Percentiles rank a stretch among this genome's conserved stretches.
Conservation (phyloP, 2,113 vertebrate species). For the Anser cygnoides region DNA sequence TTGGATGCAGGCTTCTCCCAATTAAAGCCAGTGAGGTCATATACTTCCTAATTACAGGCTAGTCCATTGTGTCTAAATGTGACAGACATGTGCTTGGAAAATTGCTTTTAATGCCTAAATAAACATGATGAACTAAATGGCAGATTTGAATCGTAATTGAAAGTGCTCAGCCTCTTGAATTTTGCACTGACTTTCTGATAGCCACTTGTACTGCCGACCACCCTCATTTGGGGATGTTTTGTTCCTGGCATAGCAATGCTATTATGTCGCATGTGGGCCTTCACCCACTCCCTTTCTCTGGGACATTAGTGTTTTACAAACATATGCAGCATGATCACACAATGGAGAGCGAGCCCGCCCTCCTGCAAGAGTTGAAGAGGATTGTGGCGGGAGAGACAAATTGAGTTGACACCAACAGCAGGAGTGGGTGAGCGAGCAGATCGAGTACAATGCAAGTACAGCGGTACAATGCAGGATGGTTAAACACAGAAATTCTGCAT, state of each 20-base stretch:
- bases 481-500: background rate
- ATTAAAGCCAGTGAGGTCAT: constrained; percentile 70
- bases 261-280: background rate
- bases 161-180: constrained; percentile 33
- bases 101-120: constrained; percentile 63
- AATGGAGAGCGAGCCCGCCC: background rate
- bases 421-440: accelerated
- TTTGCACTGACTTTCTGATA: background rate
- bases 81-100: constrained; percentile 66
- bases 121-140: constrained; percentile 49
- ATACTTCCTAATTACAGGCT: constrained; percentile 63
- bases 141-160: constrained; percentile 32
- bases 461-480: background rate
- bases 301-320: background rate
- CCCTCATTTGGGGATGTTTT: background rate
- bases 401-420: background rate
- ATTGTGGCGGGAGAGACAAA: background rate
- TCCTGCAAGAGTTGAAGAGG: background rate
- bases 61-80: constrained; percentile 68
- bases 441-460: background rate
- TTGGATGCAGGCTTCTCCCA: constrained; percentile 62
- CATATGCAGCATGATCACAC: background rate
- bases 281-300: background rate
- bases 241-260: background rate
- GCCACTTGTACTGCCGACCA: background rate